A percentile compares a stretch with the other conserved stretches of the same genome.
Evolutionary conservation across 2,113 vertebrate species (phyloP).

Genomic region (Ia io): DNA sequence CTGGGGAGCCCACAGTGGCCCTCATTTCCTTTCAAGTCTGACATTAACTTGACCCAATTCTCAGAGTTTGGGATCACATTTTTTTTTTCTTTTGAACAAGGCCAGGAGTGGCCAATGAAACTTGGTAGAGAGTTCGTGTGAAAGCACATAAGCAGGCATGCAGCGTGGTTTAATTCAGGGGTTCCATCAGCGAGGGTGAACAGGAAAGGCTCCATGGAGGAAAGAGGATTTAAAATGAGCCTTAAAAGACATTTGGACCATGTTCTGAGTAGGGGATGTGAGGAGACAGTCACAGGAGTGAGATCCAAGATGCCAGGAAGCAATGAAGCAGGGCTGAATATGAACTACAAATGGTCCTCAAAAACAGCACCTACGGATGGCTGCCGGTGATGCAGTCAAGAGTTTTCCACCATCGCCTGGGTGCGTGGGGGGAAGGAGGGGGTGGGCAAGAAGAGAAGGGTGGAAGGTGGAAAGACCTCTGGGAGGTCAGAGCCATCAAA

Average conservation of each 20-base stretch:
- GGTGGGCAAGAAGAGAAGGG: background rate
- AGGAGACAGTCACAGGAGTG: background rate
- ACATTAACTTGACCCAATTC: background rate
- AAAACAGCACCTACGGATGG: background rate
- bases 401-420: background rate
- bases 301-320: background rate
- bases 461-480: background rate
- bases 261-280: background rate
- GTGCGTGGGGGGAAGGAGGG: background rate
- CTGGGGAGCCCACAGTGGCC: background rate
- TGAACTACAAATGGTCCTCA: background rate
- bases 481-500: slow-evolving; percentile 3
- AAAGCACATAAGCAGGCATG: background rate
- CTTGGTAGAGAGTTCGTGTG: background rate
- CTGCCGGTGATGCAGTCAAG: background rate
- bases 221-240: background rate
- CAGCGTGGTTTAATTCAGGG: background rate
- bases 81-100: background rate
- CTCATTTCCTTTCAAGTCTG: background rate
- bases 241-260: background rate
- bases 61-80: background rate
- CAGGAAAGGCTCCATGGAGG: background rate
- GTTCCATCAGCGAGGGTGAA: background rate
- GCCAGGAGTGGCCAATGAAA: background rate
- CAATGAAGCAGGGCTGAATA: background rate